These are phyloP conservation scores for Charadrius vociferus DNA, from an alignment of 2,113 vertebrate genomes.

Conservation along the genomic window DNA sequence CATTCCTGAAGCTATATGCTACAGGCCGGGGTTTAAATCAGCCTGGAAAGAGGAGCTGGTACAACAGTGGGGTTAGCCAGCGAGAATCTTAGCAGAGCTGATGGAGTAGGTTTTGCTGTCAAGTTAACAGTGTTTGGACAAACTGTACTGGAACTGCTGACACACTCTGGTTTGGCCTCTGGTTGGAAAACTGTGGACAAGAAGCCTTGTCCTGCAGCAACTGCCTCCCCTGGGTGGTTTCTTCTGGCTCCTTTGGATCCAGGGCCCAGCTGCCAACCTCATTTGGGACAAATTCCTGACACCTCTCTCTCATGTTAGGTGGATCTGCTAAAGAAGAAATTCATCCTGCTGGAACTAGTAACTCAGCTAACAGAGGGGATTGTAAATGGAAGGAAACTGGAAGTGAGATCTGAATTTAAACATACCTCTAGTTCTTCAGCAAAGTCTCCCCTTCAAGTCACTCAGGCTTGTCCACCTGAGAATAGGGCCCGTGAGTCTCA, in stretches of 20 bases:
- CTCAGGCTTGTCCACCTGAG: neutral
- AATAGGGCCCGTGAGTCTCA: neutral
- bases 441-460: neutral
- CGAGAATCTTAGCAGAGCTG: neutral
- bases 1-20: neutral
- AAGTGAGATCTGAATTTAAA: conserved; percentile 26
- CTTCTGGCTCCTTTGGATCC: neutral
- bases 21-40: neutral
- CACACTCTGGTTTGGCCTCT: neutral
- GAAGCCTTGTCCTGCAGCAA: neutral
- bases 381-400: conserved; percentile 80
- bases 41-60: neutral
- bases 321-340: conserved; percentile 86
- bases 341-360: conserved; percentile 80
- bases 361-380: conserved; percentile 84
- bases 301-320: conserved; percentile 73
- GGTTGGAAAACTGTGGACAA: neutral
- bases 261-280: neutral
- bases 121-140: neutral
- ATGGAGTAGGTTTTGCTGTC: neutral
- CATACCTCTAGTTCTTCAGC: neutral
- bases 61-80: neutral
- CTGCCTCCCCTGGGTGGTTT: neutral
- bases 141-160: neutral
- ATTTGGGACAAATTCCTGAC: neutral